phyloP scores from a whole-genome alignment of 2,113 vertebrate species.

The Oenanthe melanoleuca region DNA sequence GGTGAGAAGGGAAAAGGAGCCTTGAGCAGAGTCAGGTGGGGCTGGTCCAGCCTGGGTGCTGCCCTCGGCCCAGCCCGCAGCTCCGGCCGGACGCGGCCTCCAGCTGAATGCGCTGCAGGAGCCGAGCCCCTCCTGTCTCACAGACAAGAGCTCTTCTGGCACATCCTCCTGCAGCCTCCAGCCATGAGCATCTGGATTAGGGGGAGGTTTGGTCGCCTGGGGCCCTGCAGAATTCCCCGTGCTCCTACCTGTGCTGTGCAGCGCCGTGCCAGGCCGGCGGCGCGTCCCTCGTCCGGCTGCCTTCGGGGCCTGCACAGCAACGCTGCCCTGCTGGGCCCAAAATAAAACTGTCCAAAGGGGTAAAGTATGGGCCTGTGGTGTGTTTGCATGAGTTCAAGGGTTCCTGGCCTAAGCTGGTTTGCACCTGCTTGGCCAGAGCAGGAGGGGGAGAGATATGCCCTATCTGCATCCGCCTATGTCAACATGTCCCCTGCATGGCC shows the following conservation, averaged over 20 bases:
- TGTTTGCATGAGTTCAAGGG: background rate
- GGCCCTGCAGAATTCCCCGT: accelerated
- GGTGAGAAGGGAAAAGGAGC: background rate
- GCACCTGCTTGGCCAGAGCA: background rate
- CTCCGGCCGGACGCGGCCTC: accelerated
- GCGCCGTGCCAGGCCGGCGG: accelerated
- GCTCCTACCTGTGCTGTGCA: background rate
- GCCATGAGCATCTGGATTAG: accelerated
- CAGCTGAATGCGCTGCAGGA: background rate
- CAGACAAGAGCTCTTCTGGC: background rate
- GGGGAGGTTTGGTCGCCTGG: background rate
- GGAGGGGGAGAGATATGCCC: background rate
- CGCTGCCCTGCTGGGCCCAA: too few relatives aligned
- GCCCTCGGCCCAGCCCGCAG: background rate
- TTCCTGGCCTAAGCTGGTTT: background rate
- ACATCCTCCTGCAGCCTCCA: background rate
- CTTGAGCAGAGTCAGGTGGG: background rate
- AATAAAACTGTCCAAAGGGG: background rate
- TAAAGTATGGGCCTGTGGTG: background rate
- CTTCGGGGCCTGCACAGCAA: background rate
- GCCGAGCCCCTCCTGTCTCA: background rate
- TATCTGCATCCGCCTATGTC: background rate
- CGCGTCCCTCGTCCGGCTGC: background rate
- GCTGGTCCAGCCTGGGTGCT: accelerated
- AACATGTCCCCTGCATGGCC: background rate